A percentile compares a stretch with the other conserved stretches of the same genome.
phyloP scores from a whole-genome alignment of 2,797 vertebrate species.

The Sebastes elongatus region DNA sequence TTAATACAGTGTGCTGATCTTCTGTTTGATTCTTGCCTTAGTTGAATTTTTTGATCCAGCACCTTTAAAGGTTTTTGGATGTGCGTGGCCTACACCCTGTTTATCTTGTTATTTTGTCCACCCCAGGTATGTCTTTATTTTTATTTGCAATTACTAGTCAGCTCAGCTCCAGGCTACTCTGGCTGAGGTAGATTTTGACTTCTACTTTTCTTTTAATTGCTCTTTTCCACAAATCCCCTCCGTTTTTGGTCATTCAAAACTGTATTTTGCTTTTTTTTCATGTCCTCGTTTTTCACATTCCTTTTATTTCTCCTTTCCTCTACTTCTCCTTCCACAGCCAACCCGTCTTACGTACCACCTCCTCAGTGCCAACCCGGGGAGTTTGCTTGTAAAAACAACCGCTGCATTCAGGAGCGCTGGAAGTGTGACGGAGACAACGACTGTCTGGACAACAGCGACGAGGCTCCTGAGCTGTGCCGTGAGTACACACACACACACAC shows the following conservation, averaged over 20 bases:
- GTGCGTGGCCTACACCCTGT: neutral
- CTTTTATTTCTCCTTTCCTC: neutral
- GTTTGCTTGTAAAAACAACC: conserved; percentile 93
- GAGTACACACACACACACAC: conserved; percentile 64
- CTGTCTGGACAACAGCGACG: conserved; percentile 95
- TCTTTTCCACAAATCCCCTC: neutral
- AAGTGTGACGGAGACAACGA: conserved; percentile 97
- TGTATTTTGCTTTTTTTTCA: neutral
- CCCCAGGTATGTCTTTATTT: neutral
- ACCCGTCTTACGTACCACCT: conserved; percentile 88
- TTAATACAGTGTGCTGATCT: too few species aligned
- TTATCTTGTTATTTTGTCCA: neutral
- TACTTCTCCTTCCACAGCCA: conserved; percentile 77
- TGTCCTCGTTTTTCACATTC: conserved; percentile 7
- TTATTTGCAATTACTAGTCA: neutral
- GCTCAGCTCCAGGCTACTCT: neutral
- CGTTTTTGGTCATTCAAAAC: neutral
- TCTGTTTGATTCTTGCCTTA: neutral
- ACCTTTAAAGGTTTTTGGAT: neutral
- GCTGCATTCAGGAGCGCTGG: conserved; percentile 94
- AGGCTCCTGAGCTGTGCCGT: conserved; percentile 89
- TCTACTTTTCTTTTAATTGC: neutral
- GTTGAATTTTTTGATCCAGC: neutral
- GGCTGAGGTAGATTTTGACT: neutral
- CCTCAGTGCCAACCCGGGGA: conserved; percentile 90